Conservation (phyloP, 2,113 vertebrate species). For the Sapajus apella region DNA sequence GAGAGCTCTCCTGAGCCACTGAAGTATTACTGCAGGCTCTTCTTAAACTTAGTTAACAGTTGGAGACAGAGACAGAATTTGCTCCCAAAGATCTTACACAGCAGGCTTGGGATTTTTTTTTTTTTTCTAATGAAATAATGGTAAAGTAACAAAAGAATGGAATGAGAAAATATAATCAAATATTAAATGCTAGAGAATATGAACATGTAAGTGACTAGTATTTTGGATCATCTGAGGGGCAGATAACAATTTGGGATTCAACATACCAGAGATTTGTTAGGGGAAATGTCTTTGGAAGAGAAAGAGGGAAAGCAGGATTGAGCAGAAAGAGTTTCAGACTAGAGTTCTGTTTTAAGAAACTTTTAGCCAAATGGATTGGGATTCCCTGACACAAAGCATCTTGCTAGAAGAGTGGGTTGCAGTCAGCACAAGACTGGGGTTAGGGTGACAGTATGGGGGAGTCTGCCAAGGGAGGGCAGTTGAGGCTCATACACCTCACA, state of each 20-base stretch:
- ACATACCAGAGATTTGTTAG: not conserved
- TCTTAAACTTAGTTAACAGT: not conserved
- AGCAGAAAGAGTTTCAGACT: not conserved
- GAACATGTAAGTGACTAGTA: not conserved
- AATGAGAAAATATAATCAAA: not conserved
- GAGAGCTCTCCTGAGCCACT: not conserved
- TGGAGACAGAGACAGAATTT: not conserved
- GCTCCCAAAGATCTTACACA: not conserved
- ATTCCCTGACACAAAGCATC: not conserved
- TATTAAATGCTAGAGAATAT: not conserved
- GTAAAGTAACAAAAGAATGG: not conserved
- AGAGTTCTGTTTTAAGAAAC: not conserved
- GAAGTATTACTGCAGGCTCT: not conserved
- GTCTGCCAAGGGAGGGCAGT: not conserved
- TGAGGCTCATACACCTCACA: too few relatives aligned
- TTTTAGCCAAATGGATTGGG: not conserved
- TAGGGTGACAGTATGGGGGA: fast-evolving
- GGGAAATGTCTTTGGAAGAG: not conserved
- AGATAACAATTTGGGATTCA: not conserved
- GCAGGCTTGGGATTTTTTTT: not conserved
- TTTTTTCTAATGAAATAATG: not conserved
- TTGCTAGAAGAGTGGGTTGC: not conserved
- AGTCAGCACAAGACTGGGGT: fast-evolving
- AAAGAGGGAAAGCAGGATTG: not conserved
- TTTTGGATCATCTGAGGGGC: not conserved